phyloP scores from a whole-genome alignment of 1,140 invertebrate species.

The Leucophenga varia region DNA sequence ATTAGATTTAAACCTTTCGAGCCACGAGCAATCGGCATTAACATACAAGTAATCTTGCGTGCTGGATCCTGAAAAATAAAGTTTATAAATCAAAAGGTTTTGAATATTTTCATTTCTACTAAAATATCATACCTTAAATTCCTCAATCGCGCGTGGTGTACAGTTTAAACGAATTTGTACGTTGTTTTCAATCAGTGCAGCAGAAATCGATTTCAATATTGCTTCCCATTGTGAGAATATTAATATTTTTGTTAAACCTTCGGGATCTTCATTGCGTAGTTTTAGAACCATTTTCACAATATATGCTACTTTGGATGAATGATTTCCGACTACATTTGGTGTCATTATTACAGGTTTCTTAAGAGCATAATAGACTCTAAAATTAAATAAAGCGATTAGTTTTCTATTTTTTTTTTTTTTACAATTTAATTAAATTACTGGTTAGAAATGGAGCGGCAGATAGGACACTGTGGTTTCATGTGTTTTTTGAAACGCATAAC shows the following conservation, averaged over 20 bases:
- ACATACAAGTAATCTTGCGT: constrained; percentile 63
- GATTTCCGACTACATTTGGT: constrained; percentile 59
- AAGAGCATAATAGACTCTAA: constrained; percentile 38
- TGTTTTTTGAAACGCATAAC: constrained; percentile 7
- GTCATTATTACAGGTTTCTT: neutral
- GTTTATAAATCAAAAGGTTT: neutral
- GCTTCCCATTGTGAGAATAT: constrained; percentile 74
- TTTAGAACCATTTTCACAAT: constrained; percentile 64
- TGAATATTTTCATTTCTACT: neutral
- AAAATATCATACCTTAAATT: constrained; percentile 60
- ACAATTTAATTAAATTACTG: too few relatives aligned
- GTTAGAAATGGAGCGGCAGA: constrained; percentile 61
- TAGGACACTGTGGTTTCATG: constrained; percentile 60
- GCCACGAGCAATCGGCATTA: constrained; percentile 70
- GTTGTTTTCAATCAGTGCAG: constrained; percentile 65
- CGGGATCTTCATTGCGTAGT: constrained; percentile 59
- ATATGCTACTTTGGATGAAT: constrained; percentile 74
- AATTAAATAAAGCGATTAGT: neutral
- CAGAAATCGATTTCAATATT: constrained; percentile 65
- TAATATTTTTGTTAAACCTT: constrained; percentile 63
- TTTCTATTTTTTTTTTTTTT: too few relatives aligned
- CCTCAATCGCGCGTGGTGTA: constrained; percentile 58
- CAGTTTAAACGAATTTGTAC: constrained; percentile 58
- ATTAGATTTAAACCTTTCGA: constrained; percentile 78
- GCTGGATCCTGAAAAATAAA: constrained; percentile 41